phyloP scores from a whole-genome alignment of 2,113 vertebrate genomes.

The Cricetomys ansorgei region DNA sequence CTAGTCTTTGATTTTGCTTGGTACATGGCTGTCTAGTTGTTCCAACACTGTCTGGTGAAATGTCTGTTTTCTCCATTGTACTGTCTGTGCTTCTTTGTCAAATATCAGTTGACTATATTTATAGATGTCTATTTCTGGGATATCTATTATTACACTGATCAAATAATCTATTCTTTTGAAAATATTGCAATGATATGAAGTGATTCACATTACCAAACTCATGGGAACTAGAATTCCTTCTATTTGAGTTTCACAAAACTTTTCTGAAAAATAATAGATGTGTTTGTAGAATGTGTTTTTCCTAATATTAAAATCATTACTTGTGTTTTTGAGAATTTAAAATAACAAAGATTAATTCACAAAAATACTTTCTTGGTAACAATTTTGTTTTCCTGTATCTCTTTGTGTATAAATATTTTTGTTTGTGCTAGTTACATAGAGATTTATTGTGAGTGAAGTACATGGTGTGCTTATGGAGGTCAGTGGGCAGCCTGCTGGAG shows the following conservation, averaged over 20 bases:
- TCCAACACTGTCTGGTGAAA: background rate
- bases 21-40: background rate
- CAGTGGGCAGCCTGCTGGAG: background rate
- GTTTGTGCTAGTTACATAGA: background rate
- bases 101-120: slow-evolving; percentile 29
- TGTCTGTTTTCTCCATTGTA: background rate
- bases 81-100: background rate
- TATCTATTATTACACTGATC: background rate
- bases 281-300: slow-evolving; percentile 7
- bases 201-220: background rate
- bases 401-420: background rate
- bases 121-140: background rate
- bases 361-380: background rate
- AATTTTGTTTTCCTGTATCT: background rate
- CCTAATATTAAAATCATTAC: background rate
- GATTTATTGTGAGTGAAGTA: background rate
- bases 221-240: background rate
- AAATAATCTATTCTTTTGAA: background rate
- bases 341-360: background rate
- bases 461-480: background rate
- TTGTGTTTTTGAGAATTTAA: background rate
- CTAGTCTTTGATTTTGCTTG: background rate
- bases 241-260: background rate
- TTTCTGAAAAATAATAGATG: slow-evolving; percentile 8
- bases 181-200: background rate